Evolutionary conservation across 2,888 invertebrate genomes (phyloP).

Genomic region (Thera obeliscata): DNA sequence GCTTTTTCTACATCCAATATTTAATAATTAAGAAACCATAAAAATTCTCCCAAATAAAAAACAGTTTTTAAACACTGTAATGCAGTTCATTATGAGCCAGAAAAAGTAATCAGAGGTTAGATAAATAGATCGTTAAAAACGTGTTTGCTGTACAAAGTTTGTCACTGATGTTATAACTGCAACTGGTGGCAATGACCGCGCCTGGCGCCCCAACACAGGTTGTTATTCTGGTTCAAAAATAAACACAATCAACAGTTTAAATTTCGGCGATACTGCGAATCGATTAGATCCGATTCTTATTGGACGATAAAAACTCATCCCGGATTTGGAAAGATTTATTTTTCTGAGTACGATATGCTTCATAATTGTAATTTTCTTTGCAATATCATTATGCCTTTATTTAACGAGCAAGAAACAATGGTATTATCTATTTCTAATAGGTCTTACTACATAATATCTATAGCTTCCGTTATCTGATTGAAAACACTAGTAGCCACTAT

Average conservation of each 20-base stretch:
- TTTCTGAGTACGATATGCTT: slow-evolving; percentile 2
- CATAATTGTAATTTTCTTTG: not conserved
- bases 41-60: not conserved
- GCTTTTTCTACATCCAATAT: no score
- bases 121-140: slow-evolving; percentile 66
- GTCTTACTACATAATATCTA: not conserved
- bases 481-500: not conserved
- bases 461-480: not conserved
- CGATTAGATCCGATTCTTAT: slow-evolving; percentile 38
- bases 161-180: slow-evolving; percentile 78
- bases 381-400: not conserved
- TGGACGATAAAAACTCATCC: slow-evolving; percentile 28
- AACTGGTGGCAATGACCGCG: slow-evolving; percentile 79
- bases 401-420: no score
- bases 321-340: slow-evolving; percentile 7
- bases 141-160: slow-evolving; percentile 70
- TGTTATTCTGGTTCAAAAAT: slow-evolving; percentile 76
- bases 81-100: slow-evolving; percentile 23
- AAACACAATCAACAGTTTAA: slow-evolving; percentile 49
- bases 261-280: slow-evolving; percentile 42
- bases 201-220: slow-evolving; percentile 63
- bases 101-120: slow-evolving; percentile 42
- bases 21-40: not conserved
- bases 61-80: slow-evolving; percentile 4
- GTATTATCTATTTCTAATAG: no score